These are phyloP conservation scores for Catharus minimus DNA, from an alignment of 2,113 vertebrate species.

Conservation along the genomic window DNA sequence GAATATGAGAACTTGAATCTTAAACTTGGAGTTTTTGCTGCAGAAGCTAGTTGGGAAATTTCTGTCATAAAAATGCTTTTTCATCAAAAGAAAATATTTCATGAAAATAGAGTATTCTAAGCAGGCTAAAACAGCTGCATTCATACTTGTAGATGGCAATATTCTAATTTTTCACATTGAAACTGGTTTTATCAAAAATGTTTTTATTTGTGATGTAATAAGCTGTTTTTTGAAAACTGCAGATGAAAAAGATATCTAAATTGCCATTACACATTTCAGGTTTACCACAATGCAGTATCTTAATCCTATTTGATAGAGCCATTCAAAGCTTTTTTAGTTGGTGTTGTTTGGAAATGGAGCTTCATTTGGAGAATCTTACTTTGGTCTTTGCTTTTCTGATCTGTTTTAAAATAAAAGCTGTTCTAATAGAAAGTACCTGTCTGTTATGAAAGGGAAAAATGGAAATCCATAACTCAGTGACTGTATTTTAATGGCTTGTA, in stretches of 20 bases:
- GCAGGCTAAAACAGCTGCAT: neutral
- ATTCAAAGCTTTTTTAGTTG: neutral
- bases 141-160: neutral
- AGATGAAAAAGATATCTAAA: neutral
- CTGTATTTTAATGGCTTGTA: neutral
- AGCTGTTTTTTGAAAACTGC: neutral
- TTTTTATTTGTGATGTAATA: neutral
- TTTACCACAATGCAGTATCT: neutral
- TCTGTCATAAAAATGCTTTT: neutral
- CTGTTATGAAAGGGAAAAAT: neutral
- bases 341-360: neutral
- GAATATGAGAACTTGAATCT: neutral
- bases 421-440: neutral
- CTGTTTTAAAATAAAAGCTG: neutral
- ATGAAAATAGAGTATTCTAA: neutral
- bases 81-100: neutral
- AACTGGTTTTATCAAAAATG: neutral
- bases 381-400: neutral
- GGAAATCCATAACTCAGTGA: neutral
- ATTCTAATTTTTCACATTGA: neutral
- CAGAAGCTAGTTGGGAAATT: neutral
- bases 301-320: neutral
- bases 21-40: neutral
- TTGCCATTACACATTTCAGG: neutral
- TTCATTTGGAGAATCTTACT: neutral